Evolutionary conservation across 2,888 invertebrate genomes (phyloP).

Genomic region (Eumerus sabulonum): DNA sequence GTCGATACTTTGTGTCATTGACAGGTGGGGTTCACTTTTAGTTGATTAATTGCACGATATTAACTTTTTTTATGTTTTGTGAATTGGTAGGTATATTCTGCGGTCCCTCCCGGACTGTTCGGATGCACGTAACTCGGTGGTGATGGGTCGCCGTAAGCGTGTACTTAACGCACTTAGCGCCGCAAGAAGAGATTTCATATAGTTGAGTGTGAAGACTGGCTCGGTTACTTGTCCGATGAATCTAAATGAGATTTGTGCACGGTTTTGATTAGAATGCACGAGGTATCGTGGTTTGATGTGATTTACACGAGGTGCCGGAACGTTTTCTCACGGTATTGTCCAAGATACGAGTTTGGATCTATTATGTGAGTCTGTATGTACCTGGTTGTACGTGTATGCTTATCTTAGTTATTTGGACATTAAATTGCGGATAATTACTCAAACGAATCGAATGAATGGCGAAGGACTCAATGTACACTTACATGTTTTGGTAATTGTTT

Average conservation of each 20-base stretch:
- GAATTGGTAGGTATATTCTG: too few species aligned
- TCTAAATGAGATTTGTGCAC: slow-evolving; percentile 23
- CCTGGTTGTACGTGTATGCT: too few species aligned
- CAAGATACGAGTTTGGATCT: not conserved
- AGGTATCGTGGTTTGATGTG: slow-evolving; percentile 10
- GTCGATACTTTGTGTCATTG: slow-evolving; percentile 33
- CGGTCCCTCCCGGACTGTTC: slow-evolving; percentile 33
- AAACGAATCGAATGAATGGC: too few species aligned
- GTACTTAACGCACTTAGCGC: slow-evolving; percentile 24
- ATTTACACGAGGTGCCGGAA: slow-evolving; percentile 8
- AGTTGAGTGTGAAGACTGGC: slow-evolving; percentile 1
- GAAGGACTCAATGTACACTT: too few species aligned
- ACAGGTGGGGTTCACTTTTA: slow-evolving; percentile 34
- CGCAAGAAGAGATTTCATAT: slow-evolving; percentile 30
- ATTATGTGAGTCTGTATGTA: too few species aligned
- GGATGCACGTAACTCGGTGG: slow-evolving; percentile 47
- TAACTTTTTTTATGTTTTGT: slow-evolving; percentile 35
- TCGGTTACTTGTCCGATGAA: slow-evolving; percentile 10
- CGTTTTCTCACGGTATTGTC: slow-evolving; percentile 29
- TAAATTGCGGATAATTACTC: too few species aligned
- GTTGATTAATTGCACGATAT: slow-evolving; percentile 53
- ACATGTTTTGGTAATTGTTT: too few species aligned
- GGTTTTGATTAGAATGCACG: slow-evolving; percentile 12
- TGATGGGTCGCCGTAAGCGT: slow-evolving; percentile 33
- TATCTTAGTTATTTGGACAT: too few species aligned